Percentiles rank a stretch among this genome's conserved stretches.
Conservation (phyloP, 2,113 vertebrate species). For the Phasianus colchicus region DNA sequence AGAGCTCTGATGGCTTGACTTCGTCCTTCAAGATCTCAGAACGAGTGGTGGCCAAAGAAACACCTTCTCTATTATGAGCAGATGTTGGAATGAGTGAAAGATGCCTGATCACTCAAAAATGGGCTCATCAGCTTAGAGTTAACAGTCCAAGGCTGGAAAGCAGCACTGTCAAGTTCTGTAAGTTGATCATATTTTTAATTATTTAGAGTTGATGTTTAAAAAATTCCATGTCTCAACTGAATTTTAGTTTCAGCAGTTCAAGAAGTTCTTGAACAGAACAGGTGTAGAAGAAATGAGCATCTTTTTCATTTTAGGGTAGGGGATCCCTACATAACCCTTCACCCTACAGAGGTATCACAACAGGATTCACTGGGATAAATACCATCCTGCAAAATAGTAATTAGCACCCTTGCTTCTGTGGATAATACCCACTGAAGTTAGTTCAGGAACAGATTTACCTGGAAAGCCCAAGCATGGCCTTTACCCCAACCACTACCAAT, state of each 20-base stretch:
- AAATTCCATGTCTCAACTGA: not conserved
- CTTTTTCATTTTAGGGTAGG: not conserved
- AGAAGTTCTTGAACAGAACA: not conserved
- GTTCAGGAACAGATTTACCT: not conserved
- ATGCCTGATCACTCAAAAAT: not conserved
- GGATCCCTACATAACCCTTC: not conserved
- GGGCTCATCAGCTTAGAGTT: not conserved
- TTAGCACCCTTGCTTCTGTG: not conserved
- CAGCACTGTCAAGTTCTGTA: not conserved
- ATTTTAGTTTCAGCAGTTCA: not conserved
- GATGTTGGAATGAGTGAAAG: not conserved
- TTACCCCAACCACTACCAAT: not conserved
- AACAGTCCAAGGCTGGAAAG: not conserved
- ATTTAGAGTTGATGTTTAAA: not conserved
- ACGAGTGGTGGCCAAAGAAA: not conserved
- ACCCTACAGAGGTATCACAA: not conserved
- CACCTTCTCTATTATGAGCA: not conserved
- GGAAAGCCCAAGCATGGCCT: not conserved
- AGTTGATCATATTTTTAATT: not conserved
- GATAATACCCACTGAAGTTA: not conserved
- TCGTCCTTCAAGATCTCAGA: not conserved
- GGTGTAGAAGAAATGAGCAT: not conserved
- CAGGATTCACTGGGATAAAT: not conserved
- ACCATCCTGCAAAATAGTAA: not conserved
- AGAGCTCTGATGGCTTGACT: not conserved